Evolutionary conservation across 1,140 invertebrate species (phyloP).

Genomic region (Lethrus apterus): DNA sequence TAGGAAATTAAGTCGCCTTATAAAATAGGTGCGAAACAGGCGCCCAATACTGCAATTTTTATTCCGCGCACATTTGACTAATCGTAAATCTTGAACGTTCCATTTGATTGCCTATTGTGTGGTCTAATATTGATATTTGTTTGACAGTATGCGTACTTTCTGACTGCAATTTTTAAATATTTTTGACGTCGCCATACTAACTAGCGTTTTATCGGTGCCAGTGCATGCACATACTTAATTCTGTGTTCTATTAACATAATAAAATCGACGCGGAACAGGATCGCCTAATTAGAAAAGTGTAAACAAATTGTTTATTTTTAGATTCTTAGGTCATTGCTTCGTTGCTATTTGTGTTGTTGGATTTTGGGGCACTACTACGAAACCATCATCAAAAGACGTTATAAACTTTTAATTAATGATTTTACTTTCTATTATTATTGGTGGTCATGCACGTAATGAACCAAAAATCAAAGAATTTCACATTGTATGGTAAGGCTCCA

Average conservation of each 20-base stretch:
- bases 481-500: too few relatives aligned
- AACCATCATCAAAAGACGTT: too few relatives aligned
- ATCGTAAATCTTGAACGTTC: slow-evolving; percentile 28
- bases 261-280: too few relatives aligned
- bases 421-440: too few relatives aligned
- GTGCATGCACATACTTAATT: slow-evolving; percentile 7
- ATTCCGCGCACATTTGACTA: slow-evolving; percentile 19
- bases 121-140: slow-evolving; percentile 29
- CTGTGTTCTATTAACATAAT: slow-evolving; percentile 12
- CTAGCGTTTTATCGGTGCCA: slow-evolving; percentile 9
- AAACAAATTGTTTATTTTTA: too few relatives aligned
- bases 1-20: slow-evolving; percentile 12
- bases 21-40: slow-evolving; percentile 10
- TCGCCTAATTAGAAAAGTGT: too few relatives aligned
- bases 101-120: slow-evolving; percentile 26
- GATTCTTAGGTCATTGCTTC: too few relatives aligned
- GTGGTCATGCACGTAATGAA: too few relatives aligned
- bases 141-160: slow-evolving; percentile 21
- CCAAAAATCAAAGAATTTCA: too few relatives aligned
- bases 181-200: slow-evolving; percentile 6
- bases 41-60: slow-evolving; percentile 24
- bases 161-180: slow-evolving; percentile 9
- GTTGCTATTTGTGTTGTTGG: too few relatives aligned
- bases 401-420: too few relatives aligned
- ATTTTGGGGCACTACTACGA: too few relatives aligned